phyloP scores from a whole-genome alignment of 2,797 vertebrate species.

The Bufotes viridis region DNA sequence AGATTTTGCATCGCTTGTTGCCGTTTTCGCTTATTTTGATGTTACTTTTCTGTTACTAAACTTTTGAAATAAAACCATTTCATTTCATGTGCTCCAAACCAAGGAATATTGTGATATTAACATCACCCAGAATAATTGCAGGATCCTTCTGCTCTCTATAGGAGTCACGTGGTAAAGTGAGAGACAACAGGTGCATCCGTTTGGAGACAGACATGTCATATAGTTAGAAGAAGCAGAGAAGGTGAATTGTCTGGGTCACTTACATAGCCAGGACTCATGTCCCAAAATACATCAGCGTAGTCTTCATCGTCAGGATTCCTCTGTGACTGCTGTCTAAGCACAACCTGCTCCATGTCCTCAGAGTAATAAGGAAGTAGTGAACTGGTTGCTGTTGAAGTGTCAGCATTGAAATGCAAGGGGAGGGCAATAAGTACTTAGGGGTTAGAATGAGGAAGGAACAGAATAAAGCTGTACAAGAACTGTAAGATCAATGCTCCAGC shows the following conservation, averaged over 20 bases:
- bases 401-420: constrained; percentile 37
- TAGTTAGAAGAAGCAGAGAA: neutral
- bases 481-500: neutral
- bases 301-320: neutral
- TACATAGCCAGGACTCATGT: constrained; percentile 50
- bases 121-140: neutral
- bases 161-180: neutral
- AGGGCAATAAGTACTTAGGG: constrained; percentile 8
- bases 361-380: constrained; percentile 47
- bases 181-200: neutral
- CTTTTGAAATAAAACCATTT: neutral
- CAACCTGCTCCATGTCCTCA: constrained; percentile 45
- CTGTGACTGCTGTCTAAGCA: neutral
- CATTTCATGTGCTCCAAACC: neutral
- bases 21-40: neutral
- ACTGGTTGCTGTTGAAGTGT: neutral
- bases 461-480: neutral
- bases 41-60: neutral
- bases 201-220: neutral
- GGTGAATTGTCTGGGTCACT: neutral
- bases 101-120: neutral
- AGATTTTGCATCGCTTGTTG: neutral
- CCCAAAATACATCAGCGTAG: constrained; percentile 31
- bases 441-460: constrained; percentile 49
- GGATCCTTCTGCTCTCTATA: neutral